Percentiles rank a stretch among this genome's conserved stretches.
phyloP scores from a whole-genome alignment of 2,113 vertebrate genomes.

The Myotis yumanensis region DNA sequence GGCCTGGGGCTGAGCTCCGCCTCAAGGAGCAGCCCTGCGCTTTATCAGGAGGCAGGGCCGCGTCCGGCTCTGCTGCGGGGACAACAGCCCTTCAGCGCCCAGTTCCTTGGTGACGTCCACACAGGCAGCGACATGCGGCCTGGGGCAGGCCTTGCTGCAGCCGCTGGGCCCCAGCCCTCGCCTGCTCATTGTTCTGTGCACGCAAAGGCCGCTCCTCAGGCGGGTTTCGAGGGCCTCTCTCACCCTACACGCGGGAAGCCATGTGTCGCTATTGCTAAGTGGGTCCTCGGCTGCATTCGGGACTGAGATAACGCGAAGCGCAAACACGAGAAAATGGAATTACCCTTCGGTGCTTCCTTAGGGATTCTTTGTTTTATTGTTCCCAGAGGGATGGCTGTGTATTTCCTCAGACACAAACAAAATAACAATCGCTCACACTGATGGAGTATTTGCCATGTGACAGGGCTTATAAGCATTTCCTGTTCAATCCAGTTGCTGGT shows the following conservation, averaged over 20 bases:
- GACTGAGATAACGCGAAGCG: background rate
- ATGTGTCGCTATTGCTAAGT: background rate
- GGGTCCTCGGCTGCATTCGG: background rate
- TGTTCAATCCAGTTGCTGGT: background rate
- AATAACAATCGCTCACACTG: background rate
- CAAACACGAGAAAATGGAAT: background rate
- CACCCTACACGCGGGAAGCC: background rate
- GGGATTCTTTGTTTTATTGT: background rate
- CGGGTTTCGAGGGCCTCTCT: background rate
- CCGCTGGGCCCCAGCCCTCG: background rate
- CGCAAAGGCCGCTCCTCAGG: conserved; percentile 16
- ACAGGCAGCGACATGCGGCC: background rate
- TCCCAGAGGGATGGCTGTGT: background rate
- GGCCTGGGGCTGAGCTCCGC: fast-evolving
- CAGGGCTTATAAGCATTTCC: background rate
- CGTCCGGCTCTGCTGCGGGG: fast-evolving
- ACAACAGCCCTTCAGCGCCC: background rate
- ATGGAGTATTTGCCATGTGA: background rate
- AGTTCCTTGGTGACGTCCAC: too few relatives aligned
- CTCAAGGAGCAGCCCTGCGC: fast-evolving
- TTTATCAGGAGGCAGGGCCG: background rate
- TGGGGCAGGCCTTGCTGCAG: conserved; percentile 2
- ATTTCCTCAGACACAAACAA: background rate
- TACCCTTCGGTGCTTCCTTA: background rate
- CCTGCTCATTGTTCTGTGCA: background rate